Percentiles rank a stretch among this genome's conserved stretches.
These are phyloP conservation scores for Enteromius fasciolatus DNA, from an alignment of 2,797 vertebrate species.

Conservation along the genomic window DNA sequence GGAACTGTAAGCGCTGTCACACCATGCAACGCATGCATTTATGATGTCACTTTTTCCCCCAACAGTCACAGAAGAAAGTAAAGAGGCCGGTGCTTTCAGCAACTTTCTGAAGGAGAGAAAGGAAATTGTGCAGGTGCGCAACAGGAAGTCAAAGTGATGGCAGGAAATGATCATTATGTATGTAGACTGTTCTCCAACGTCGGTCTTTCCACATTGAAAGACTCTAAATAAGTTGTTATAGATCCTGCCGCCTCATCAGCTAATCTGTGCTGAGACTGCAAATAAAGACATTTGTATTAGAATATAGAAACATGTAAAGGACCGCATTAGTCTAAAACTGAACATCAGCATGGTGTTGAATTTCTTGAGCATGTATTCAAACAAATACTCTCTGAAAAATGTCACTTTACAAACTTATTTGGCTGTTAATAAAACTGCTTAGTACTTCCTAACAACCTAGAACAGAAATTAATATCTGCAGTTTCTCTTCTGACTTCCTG, in stretches of 20 bases:
- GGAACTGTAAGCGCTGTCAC: neutral
- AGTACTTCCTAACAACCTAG: neutral
- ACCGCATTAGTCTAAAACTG: neutral
- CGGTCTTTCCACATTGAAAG: slow-evolving; percentile 13
- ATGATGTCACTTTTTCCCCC: neutral
- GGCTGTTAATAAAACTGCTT: neutral
- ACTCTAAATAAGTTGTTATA: neutral
- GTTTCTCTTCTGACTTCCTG: neutral
- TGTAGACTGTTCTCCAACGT: neutral
- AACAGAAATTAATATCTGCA: neutral
- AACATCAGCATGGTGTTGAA: neutral
- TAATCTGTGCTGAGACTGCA: neutral
- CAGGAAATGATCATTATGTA: slow-evolving; percentile 40
- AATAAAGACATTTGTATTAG: neutral
- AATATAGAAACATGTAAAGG: neutral
- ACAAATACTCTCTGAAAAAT: neutral
- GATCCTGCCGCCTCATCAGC: neutral
- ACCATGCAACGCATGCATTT: neutral
- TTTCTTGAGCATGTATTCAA: slow-evolving; percentile 2
- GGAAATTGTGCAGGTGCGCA: slow-evolving; percentile 80
- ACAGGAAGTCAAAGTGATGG: slow-evolving; percentile 65
- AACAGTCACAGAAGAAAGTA: slow-evolving; percentile 88
- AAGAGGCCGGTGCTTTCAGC: slow-evolving; percentile 84
- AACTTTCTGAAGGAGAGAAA: slow-evolving; percentile 86
- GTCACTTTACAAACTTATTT: neutral